Base-by-base conservation (phyloP, 2,888 invertebrate species). In the Leptura quadrifasciata region DNA sequence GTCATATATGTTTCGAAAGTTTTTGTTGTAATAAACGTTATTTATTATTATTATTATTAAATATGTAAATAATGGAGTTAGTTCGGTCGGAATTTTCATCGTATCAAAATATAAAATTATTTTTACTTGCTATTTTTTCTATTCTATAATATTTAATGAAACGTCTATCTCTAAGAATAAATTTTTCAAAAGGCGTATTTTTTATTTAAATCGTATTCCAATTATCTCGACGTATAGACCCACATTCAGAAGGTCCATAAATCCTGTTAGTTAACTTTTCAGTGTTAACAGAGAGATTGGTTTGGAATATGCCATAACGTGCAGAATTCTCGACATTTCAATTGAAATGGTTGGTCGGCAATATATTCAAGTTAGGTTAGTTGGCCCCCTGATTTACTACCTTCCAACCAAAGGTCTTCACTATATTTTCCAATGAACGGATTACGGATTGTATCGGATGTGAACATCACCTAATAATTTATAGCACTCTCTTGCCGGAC, bases 321-420 rank as follows among this genome's bases (percentile, higher is more conserved):
- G 39, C 52, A 52, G 70, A 71, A 71, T 73, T 65, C 73, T 39
- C 55, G 54, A 65, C 73, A 52, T 31, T 73, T 73, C 73, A 73
- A 65, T 73, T 65, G 65, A 73, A 73, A 65, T 55, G 73, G 65
- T 60, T 17, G 61, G 60, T 20, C 15, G 70, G 81, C 84, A 83
- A 85, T 85, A 84, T 85, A 85, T 85, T 85, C 81, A 82, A 77
- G 84, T 85, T 84, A 85, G 85, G 82, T 79, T 82, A 81, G 82
- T 83, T 79, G 65, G 79, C 78, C 80, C 76, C 79, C 82, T 85
- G 86, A 86, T 86, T 85, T 86, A 86, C 80, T 82, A 78, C 81
- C 81, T 75, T 77, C 79, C 81, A 83, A 83, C 78, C 82, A 82
- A 79, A 83, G 84, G 84, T 84, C 85, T 84, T 85, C 83, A 83